Conservation (phyloP, 1,140 invertebrate genomes). For the Stegodyphus mimosarum region DNA sequence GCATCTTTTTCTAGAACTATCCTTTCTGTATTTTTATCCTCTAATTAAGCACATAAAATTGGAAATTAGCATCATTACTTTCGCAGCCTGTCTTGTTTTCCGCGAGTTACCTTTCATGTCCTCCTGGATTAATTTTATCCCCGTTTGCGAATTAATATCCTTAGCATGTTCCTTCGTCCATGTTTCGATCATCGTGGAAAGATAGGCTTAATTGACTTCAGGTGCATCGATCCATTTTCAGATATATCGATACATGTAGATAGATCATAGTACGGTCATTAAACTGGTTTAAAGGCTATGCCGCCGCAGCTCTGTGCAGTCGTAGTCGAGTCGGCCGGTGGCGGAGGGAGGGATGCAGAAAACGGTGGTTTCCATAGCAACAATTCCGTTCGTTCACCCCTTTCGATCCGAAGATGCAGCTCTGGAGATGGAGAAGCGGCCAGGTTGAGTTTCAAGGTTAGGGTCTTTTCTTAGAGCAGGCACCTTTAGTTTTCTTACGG, state of each 20-base stretch:
- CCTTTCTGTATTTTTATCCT: too few species aligned
- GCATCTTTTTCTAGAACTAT: too few species aligned
- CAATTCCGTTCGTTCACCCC: constrained; percentile 37
- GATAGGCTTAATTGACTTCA: too few species aligned
- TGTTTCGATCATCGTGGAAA: too few species aligned
- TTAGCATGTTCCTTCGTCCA: too few species aligned
- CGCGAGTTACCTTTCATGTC: too few species aligned
- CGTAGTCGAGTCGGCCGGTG: constrained; percentile 11
- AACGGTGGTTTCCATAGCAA: constrained; percentile 17
- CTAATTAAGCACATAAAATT: too few species aligned
- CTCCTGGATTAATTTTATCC: too few species aligned
- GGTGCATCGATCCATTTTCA: too few species aligned
- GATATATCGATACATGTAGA: neutral
- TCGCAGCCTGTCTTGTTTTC: too few species aligned
- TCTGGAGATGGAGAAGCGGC: neutral
- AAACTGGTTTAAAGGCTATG: constrained; percentile 31
- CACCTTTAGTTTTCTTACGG: neutral
- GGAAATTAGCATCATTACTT: too few species aligned
- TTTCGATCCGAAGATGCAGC: constrained; percentile 49
- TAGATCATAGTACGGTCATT: constrained; percentile 15
- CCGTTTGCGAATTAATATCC: too few species aligned
- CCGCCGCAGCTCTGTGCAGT: neutral
- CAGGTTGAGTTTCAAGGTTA: constrained; percentile 34
- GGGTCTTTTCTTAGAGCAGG: neutral
- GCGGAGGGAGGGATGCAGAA: neutral